phyloP scores from a whole-genome alignment of 2,797 vertebrate species.

The Fundulus diaphanus region DNA sequence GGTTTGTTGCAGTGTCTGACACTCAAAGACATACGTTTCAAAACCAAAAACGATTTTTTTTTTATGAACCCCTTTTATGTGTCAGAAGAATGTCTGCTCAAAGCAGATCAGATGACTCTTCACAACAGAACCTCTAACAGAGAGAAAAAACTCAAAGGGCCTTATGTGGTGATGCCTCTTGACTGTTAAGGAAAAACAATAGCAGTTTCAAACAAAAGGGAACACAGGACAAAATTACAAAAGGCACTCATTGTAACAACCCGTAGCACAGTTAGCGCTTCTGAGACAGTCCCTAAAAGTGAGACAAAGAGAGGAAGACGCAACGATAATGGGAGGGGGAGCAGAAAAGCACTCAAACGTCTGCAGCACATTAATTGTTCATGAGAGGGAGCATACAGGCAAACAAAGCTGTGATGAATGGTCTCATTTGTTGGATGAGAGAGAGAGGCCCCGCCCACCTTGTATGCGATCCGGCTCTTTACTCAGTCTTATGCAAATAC shows the following conservation, averaged over 20 bases:
- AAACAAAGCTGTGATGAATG: conserved; percentile 81
- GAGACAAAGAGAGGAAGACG: conserved; percentile 60
- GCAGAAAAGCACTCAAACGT: conserved; percentile 58
- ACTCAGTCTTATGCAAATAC: conserved; percentile 70
- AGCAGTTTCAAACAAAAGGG: conserved; percentile 22
- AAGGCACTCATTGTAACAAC: conserved; percentile 50
- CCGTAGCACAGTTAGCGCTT: conserved; percentile 35
- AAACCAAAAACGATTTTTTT: neutral
- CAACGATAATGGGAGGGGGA: conserved; percentile 57
- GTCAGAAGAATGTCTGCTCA: conserved; percentile 11
- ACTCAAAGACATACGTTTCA: neutral
- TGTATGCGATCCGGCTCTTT: conserved; percentile 54
- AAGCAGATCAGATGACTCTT: conserved; percentile 37
- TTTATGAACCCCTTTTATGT: neutral
- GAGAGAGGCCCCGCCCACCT: conserved; percentile 66
- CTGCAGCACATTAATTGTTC: conserved; percentile 77
- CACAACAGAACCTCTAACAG: conserved; percentile 35
- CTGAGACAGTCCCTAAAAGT: conserved; percentile 51
- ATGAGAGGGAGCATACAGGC: conserved; percentile 71
- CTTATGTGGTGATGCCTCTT: conserved; percentile 34
- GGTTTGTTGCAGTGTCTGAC: neutral
- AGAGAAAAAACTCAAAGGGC: conserved; percentile 33
- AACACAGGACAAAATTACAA: conserved; percentile 50
- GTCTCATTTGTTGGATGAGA: conserved; percentile 73
- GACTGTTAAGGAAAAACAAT: conserved; percentile 46